A percentile compares a stretch with the other conserved stretches of the same genome.
Conservation (phyloP, 2,797 vertebrate genomes). For the Chrosomus eos region DNA sequence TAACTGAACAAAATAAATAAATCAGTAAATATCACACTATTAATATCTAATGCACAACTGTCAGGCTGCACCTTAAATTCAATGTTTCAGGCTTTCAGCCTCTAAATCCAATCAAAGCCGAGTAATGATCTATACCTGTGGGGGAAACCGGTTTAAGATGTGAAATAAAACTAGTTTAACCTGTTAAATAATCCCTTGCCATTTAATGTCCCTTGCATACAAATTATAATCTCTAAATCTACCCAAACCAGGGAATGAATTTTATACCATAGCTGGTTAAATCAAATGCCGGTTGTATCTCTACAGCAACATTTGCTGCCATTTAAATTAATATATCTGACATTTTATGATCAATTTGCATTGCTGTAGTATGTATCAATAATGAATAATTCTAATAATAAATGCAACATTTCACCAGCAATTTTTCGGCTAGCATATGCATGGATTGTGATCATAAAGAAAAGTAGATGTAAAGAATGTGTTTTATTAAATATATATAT, state of each 20-base stretch:
- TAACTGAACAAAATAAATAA: background rate
- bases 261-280: background rate
- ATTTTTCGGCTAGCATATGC: background rate
- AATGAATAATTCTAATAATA: background rate
- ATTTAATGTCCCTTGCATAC: background rate
- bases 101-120: background rate
- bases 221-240: slow-evolving; percentile 4
- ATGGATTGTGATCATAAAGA: background rate
- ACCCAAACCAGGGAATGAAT: background rate
- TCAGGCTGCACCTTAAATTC: slow-evolving; percentile 5
- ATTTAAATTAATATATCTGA: background rate
- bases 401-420: background rate
- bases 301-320: background rate
- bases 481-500: background rate
- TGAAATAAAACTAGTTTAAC: slow-evolving; percentile 16
- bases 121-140: slow-evolving; percentile 9
- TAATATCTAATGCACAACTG: background rate
- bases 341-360: background rate
- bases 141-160: background rate
- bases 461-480: background rate
- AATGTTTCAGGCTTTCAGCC: background rate
- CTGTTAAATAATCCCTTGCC: slow-evolving; percentile 19
- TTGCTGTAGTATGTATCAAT: background rate
- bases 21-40: background rate
- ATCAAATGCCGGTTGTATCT: background rate